Conservation (phyloP, 2,797 vertebrate species). For the Sebastolobus alascanus region DNA sequence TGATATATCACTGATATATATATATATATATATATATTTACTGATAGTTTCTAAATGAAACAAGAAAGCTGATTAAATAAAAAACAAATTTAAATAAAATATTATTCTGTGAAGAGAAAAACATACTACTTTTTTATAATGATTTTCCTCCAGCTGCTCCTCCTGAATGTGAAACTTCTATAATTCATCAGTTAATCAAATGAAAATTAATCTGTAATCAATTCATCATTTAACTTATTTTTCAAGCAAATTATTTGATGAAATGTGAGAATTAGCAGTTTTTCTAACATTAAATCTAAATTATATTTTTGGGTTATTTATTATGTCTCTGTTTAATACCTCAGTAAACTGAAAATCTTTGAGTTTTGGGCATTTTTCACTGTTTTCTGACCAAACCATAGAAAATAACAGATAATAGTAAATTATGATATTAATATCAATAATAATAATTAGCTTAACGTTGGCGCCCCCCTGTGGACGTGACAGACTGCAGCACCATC, state of each 20-base stretch:
- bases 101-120: too few species aligned
- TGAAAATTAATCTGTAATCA: background rate
- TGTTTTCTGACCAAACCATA: background rate
- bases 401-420: background rate
- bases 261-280: background rate
- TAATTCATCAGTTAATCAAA: background rate
- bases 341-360: background rate
- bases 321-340: too few species aligned
- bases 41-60: too few species aligned
- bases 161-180: background rate
- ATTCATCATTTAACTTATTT: background rate
- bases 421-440: background rate
- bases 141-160: background rate
- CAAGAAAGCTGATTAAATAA: too few species aligned
- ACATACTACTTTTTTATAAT: too few species aligned
- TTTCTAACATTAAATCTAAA: background rate
- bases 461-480: background rate
- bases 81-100: too few species aligned
- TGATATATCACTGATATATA: too few species aligned
- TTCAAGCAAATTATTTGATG: background rate
- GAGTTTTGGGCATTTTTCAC: background rate
- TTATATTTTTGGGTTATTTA: background rate
- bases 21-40: too few species aligned
- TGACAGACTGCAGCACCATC: background rate
- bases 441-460: background rate